A percentile compares a stretch with the other conserved stretches of the same genome.
phyloP scores from a whole-genome alignment of 2,797 vertebrate genomes.

The Crax fasciolata region DNA sequence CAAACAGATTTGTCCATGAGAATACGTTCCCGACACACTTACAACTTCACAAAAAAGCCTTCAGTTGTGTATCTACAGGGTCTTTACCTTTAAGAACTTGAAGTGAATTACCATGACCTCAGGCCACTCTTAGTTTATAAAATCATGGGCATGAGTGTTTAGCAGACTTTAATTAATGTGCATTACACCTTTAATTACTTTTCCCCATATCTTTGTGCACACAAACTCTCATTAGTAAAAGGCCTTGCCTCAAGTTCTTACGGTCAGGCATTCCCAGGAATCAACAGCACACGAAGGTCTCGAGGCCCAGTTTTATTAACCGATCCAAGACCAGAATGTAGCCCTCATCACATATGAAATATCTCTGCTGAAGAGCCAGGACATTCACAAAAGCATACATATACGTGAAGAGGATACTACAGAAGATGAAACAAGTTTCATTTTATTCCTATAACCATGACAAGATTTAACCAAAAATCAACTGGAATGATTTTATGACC shows the following conservation, averaged over 20 bases:
- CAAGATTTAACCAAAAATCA: background rate
- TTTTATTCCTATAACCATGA: background rate
- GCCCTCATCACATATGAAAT: background rate
- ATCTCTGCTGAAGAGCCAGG: background rate
- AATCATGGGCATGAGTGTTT: background rate
- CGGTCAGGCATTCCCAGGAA: background rate
- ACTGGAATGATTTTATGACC: background rate
- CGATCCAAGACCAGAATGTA: background rate
- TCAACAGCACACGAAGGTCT: background rate
- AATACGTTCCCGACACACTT: background rate
- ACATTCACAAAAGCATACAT: background rate
- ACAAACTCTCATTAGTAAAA: background rate
- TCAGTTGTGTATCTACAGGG: background rate
- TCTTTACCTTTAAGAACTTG: background rate
- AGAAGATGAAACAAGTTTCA: background rate
- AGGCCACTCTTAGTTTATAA: conserved; percentile 4
- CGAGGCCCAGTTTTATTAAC: background rate
- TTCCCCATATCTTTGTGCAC: background rate
- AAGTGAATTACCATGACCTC: conserved; percentile 9
- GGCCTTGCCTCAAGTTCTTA: background rate
- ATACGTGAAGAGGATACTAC: background rate
- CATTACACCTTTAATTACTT: conserved; percentile 32
- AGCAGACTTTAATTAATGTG: background rate
- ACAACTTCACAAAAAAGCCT: background rate
- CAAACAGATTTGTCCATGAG: background rate